phyloP scores from a whole-genome alignment of 2,113 vertebrate genomes.

The Plotosus lineatus region DNA sequence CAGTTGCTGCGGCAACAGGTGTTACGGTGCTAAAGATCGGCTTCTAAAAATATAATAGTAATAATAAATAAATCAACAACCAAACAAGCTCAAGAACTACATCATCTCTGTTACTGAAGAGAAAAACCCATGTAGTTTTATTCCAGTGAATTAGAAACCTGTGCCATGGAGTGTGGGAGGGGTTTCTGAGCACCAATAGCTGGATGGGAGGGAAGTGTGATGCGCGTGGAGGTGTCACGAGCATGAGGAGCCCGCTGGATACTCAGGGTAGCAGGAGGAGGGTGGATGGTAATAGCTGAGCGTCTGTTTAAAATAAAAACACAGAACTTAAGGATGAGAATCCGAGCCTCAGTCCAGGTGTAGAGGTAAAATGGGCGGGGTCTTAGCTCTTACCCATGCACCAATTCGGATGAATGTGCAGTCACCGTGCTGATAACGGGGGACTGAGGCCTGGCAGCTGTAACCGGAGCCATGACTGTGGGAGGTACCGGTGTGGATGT shows the following conservation, averaged over 20 bases:
- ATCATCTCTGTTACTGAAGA: background rate
- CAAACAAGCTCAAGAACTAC: no score
- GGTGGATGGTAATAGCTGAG: slow-evolving; percentile 87
- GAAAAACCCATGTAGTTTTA: background rate
- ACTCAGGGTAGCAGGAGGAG: slow-evolving; percentile 83
- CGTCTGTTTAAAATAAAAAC: slow-evolving; percentile 67
- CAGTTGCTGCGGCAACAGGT: slow-evolving; percentile 93
- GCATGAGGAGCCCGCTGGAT: slow-evolving; percentile 88
- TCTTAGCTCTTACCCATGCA: slow-evolving; percentile 80
- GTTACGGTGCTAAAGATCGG: slow-evolving; percentile 94
- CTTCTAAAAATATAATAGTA: slow-evolving; percentile 73
- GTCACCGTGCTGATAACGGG: slow-evolving; percentile 89
- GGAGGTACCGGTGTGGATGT: slow-evolving; percentile 90
- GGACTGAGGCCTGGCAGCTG: slow-evolving; percentile 89
- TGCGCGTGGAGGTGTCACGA: slow-evolving; percentile 81
- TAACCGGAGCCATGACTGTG: slow-evolving; percentile 90
- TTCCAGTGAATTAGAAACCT: slow-evolving; percentile 71
- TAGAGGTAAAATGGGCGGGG: background rate
- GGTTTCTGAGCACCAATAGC: slow-evolving; percentile 86
- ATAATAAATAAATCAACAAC: background rate
- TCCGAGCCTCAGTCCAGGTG: background rate
- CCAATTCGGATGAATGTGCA: slow-evolving; percentile 85
- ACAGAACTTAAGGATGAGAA: no score
- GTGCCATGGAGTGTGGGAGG: slow-evolving; percentile 90
- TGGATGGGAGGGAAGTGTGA: slow-evolving; percentile 90